Conservation (phyloP, 2,797 vertebrate genomes). For the Oreonectes daqikongensis region DNA sequence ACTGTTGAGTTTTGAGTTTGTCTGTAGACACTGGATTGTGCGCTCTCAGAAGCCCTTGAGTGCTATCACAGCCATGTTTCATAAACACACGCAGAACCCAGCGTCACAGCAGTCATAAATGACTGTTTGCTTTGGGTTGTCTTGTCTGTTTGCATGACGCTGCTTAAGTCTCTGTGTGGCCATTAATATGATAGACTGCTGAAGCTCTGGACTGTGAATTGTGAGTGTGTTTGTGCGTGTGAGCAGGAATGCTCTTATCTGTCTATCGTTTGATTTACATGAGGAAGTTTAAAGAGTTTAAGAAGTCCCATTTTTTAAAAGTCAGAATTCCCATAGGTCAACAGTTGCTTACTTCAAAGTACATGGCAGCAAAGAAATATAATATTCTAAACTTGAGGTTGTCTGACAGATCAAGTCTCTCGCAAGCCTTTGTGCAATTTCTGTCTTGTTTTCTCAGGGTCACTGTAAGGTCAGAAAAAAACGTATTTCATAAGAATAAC, state of each 20-base stretch:
- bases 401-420: no score
- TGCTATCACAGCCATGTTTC: conserved; percentile 37
- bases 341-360: background rate
- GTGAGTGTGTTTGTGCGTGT: conserved; percentile 9
- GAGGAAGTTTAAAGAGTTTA: background rate
- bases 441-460: no score
- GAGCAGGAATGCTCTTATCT: background rate
- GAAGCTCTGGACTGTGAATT: conserved; percentile 7
- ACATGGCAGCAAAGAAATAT: no score
- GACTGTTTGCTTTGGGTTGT: conserved; percentile 61
- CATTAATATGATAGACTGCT: conserved; percentile 51
- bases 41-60: conserved; percentile 37
- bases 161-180: conserved; percentile 43
- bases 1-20: conserved; percentile 25
- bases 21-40: conserved; percentile 29
- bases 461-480: no score
- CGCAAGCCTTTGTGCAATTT: no score
- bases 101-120: conserved; percentile 47
- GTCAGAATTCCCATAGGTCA: background rate
- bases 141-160: conserved; percentile 55
- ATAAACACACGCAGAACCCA: conserved; percentile 45
- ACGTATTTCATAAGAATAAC: no score
- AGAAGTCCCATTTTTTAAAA: background rate
- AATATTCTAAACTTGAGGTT: no score
- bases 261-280: background rate